These are phyloP conservation scores for Anisognathus igniventris DNA, from an alignment of 2,797 vertebrate species.

Conservation along the genomic window DNA sequence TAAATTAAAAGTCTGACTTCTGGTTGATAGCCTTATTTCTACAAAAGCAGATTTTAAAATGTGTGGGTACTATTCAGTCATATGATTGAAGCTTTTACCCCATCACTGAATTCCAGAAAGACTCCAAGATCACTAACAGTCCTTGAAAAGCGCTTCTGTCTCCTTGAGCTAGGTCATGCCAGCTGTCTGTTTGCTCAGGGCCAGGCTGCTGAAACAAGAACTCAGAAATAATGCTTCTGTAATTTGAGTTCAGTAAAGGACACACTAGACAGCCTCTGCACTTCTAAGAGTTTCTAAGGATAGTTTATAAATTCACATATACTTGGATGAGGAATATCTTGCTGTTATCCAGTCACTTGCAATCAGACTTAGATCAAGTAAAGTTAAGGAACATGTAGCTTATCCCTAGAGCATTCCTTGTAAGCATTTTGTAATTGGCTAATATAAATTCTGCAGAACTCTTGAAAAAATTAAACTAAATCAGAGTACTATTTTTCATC, in stretches of 20 bases:
- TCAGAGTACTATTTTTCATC: background rate
- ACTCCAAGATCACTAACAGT: background rate
- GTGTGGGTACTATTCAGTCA: background rate
- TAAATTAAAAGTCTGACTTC: background rate
- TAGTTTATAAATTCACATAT: background rate
- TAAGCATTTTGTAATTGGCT: background rate
- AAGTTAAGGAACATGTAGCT: background rate
- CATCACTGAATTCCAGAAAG: background rate
- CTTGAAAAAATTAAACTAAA: background rate
- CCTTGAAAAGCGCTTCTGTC: background rate
- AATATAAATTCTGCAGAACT: background rate
- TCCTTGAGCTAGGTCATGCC: background rate
- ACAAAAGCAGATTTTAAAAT: background rate
- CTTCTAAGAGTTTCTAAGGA: background rate
- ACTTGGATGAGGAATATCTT: background rate
- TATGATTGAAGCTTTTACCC: rapidly evolving
- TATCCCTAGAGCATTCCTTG: background rate
- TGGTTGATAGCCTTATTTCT: background rate
- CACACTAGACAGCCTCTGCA: background rate
- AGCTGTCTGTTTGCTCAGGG: background rate
- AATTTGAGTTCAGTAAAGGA: background rate
- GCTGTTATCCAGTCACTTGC: background rate
- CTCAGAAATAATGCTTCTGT: background rate
- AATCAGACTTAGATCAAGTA: background rate
- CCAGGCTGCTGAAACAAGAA: background rate